Percentiles rank a stretch among this genome's conserved stretches.
phyloP scores from a whole-genome alignment of 53 echinoderm and acorn worm species.

The Stichopus horrens region DNA sequence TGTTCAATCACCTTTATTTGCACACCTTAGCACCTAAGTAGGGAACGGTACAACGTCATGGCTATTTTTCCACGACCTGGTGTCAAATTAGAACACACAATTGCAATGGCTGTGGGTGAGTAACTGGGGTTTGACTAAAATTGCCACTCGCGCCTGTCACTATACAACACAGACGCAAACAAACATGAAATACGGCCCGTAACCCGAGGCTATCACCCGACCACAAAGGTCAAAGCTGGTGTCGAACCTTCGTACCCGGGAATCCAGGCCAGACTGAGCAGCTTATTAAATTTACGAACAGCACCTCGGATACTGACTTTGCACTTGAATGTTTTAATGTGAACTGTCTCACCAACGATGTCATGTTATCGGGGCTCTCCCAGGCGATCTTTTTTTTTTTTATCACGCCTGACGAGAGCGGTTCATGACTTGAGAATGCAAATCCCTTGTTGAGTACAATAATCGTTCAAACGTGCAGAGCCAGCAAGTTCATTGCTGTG shows the following conservation, averaged over 20 bases:
- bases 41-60: too few species aligned
- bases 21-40: too few species aligned
- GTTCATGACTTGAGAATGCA: conserved; percentile 13
- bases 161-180: not conserved
- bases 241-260: conserved; percentile 38
- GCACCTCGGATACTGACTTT: conserved; percentile 8
- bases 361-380: conserved; percentile 1
- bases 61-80: too few species aligned
- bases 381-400: not conserved
- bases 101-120: too few species aligned
- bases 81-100: too few species aligned
- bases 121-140: too few species aligned
- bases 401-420: not conserved
- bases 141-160: not conserved
- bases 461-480: conserved; percentile 16
- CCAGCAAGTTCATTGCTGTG: conserved; percentile 33
- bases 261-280: conserved; percentile 49
- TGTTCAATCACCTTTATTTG: too few species aligned
- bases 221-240: conserved; percentile 24
- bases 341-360: not conserved
- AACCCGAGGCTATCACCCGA: conserved; percentile 29
- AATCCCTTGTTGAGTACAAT: conserved; percentile 23
- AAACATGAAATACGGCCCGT: conserved; percentile 33
- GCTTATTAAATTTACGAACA: conserved; percentile 39
- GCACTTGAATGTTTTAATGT: conserved; percentile 25